phyloP scores from a whole-genome alignment of 2,888 invertebrate genomes.

The Ctena decussata region DNA sequence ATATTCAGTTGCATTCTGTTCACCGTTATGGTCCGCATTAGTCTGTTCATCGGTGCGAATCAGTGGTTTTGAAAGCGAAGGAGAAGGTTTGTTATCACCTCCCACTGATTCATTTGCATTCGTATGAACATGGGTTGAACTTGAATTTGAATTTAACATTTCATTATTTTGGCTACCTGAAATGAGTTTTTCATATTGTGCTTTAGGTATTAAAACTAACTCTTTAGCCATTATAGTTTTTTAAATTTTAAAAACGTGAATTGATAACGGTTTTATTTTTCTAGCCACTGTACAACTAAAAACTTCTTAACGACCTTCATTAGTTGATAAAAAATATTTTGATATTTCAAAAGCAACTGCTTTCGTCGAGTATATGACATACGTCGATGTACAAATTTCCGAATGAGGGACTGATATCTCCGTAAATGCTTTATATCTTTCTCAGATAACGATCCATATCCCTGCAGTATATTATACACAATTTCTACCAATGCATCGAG shows the following conservation, averaged over 20 bases:
- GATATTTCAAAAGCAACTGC: slow-evolving; percentile 1
- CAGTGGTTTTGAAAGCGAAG: not conserved
- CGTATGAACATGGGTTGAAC: too few relatives aligned
- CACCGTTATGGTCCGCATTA: too few relatives aligned
- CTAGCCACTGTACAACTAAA: slow-evolving; percentile 7
- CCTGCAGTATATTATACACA: slow-evolving; percentile 5
- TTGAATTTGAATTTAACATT: too few relatives aligned
- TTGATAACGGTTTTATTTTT: not conserved
- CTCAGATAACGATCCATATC: not conserved
- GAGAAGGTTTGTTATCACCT: not conserved
- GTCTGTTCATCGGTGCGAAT: not conserved
- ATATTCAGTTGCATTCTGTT: too few relatives aligned
- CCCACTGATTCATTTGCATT: slow-evolving; percentile 1
- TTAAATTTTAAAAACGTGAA: too few relatives aligned
- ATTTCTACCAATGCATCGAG: slow-evolving; percentile 7
- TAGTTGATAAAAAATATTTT: not conserved
- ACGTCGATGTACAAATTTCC: not conserved
- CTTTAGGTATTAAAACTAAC: slow-evolving; percentile 8
- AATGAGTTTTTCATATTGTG: not conserved
- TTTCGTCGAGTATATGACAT: not conserved
- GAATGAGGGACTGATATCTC: slow-evolving; percentile 6
- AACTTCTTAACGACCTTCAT: not conserved
- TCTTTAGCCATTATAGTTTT: not conserved
- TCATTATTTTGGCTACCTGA: too few relatives aligned
- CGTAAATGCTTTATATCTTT: not conserved